These are phyloP conservation scores for Phorcus lineatus DNA, from an alignment of 2,888 invertebrate species.

Conservation along the genomic window DNA sequence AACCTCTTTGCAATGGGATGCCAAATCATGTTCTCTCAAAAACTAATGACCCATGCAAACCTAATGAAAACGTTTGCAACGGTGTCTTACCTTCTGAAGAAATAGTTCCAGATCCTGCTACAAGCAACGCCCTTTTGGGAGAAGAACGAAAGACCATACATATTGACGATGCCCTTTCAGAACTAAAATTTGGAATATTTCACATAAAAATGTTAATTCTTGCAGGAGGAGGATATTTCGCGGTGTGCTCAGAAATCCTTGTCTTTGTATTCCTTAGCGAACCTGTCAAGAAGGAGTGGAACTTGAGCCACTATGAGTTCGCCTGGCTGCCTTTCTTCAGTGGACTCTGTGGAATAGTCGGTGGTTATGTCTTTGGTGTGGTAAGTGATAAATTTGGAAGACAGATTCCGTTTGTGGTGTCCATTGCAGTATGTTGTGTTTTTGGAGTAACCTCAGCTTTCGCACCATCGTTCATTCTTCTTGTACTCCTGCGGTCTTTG, in stretches of 20 bases:
- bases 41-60: background rate
- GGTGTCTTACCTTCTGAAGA: background rate
- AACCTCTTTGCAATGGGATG: too few species aligned
- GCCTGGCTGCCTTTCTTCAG: constrained; percentile 60
- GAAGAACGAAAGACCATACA: constrained; percentile 20
- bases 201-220: constrained; percentile 60
- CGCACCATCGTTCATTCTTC: constrained; percentile 52
- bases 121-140: background rate
- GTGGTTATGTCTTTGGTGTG: constrained; percentile 59
- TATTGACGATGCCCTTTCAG: constrained; percentile 61
- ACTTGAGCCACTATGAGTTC: constrained; percentile 54
- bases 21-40: background rate
- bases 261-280: constrained; percentile 62
- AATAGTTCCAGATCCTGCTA: background rate
- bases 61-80: background rate
- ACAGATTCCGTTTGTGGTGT: constrained; percentile 54
- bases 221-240: constrained; percentile 64
- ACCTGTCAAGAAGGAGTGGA: constrained; percentile 62
- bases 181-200: constrained; percentile 59
- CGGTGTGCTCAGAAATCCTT: constrained; percentile 66
- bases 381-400: constrained; percentile 65
- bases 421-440: constrained; percentile 50
- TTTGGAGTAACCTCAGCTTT: constrained; percentile 63
- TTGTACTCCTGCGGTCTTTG: constrained; percentile 51
- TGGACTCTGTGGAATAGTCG: constrained; percentile 57